Base-by-base conservation (phyloP, 1,140 invertebrate species). In the Leptinotarsa undecemlineata region DNA sequence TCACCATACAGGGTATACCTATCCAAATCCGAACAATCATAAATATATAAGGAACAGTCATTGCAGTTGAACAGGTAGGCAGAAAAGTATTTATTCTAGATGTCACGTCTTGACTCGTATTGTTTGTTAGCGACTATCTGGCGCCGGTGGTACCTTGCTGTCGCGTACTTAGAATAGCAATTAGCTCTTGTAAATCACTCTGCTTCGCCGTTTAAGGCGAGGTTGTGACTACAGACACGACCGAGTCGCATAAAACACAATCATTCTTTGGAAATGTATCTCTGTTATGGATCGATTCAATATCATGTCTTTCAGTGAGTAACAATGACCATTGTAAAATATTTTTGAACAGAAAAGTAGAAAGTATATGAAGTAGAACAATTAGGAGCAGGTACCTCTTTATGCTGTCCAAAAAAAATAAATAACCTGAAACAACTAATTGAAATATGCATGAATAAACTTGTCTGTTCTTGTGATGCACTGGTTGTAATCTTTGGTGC, bases 121-220 rank as follows among this genome's bases (percentile, higher is more conserved):
- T 79, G 77, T 79, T 76, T 77, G 26, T 60, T 63, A 19, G 77
- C 77, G 77, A 79, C 77, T 70, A 17, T 20, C 48, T 74, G 77
- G 77, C 77, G 77, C 77, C 77, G 75, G 51, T 68, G 70, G 71
- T 79, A 79, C 77, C 77, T 77, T 73, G 68, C 72, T 69, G 77
- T 69, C 73, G 74, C 76, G 77, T 72, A 79, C 71, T 77, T 77
- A 62, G 77, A 73, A 79, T 79, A 74, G 72, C 77, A 79, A 79
- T 79, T 79, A 77, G 75, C 71, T 79, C 76, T 72, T 78, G 48
- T 71, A 71, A 71, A 71, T 71, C 69, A 71, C 57, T 71, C 68
- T 51, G 47, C 23, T 19, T 60, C 47, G 48, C 21, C 51, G 21
- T 48, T 70, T 33, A 19, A 14, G 68, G 23, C 19, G 3, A 20